Conservation (phyloP, 2,888 invertebrate species). For the Acholoe squamosa region DNA sequence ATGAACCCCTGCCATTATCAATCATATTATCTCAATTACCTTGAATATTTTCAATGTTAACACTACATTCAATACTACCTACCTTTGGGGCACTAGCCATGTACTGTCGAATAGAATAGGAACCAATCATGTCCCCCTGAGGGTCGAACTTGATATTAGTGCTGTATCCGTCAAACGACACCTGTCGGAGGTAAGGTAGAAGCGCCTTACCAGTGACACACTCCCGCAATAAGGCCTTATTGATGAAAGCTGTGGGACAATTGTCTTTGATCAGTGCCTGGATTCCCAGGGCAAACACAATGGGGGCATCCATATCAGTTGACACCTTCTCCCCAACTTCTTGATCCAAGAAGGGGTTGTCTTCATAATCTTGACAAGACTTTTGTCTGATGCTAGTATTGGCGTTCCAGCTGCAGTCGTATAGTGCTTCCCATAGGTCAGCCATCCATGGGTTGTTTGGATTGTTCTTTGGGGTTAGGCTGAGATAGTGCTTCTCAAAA, state of each 20-base stretch:
- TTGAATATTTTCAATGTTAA: too few relatives aligned
- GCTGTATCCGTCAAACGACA: constrained; percentile 40
- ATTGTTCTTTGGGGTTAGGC: constrained; percentile 60
- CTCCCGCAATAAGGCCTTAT: constrained; percentile 4
- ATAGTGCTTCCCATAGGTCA: constrained; percentile 51
- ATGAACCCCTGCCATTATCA: too few relatives aligned
- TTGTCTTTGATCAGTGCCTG: neutral
- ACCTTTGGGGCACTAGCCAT: neutral
- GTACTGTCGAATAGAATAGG: constrained; percentile 53
- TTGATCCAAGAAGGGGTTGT: neutral
- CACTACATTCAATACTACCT: too few relatives aligned
- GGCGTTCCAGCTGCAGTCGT: constrained; percentile 33
- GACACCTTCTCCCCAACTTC: constrained; percentile 47
- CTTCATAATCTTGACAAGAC: neutral
- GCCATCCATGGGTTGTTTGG: constrained; percentile 62
- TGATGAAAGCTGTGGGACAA: constrained; percentile 18
- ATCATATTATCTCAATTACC: too few relatives aligned
- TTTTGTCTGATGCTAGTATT: neutral
- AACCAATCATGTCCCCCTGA: constrained; percentile 47
- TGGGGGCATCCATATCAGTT: constrained; percentile 43
- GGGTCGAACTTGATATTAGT: constrained; percentile 42
- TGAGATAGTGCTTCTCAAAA: constrained; percentile 55
- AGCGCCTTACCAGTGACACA: constrained; percentile 41
- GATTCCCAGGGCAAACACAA: constrained; percentile 40
- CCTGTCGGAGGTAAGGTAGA: constrained; percentile 7